Evolutionary conservation across 1,140 invertebrate genomes (phyloP), one percentile per base, ranked within the genome.

Genomic region (Lasioglossum baleicum): DNA sequence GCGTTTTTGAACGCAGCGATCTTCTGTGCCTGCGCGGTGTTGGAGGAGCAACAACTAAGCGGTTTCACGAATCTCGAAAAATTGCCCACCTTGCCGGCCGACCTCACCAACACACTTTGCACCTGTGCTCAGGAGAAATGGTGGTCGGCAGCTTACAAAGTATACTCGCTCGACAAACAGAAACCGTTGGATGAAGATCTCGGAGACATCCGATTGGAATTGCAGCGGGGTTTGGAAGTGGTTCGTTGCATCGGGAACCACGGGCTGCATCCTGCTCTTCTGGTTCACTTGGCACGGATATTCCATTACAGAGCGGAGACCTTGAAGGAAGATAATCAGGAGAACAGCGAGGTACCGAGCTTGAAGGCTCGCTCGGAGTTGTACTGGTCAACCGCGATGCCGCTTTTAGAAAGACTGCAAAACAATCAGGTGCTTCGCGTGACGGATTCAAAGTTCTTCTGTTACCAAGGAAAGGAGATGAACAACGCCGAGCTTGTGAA

Each of bases 181-280:
- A 74, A 93, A 65, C 83, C 91, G 17, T 89, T 92, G 17, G 92
- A 93, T 13, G 92, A 93, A 15, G 94, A 95, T 86, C 91, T 95
- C n/a, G 94, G 94, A 5, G 96, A 97, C 84, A 92, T 96, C 22
- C 93, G 97, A 63, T 93, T 95, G 35, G 95, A 94, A 65, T 89
- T 98, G 68, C 96, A 96, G 71, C 94, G 95, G 61, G 98, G 97
- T 11, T 94, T 99, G 64, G 97, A 98, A 92, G 95, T 96, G 7
- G 93, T 98, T 10, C 94, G 98, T 20, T 96, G 97, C 66, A 93
- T 97, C 64, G 97, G 96, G 31, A 96, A 96, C 84, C 97, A 98
- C 87, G 96, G 97, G 0, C 91, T 98, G 58, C 96, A 97, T 90
- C 94, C 96, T 0, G 92, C 94, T 13, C 92, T 98, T 11, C 90